Evolutionary conservation across 2,888 invertebrate genomes (phyloP).

Genomic region (Cephus pygmeus): DNA sequence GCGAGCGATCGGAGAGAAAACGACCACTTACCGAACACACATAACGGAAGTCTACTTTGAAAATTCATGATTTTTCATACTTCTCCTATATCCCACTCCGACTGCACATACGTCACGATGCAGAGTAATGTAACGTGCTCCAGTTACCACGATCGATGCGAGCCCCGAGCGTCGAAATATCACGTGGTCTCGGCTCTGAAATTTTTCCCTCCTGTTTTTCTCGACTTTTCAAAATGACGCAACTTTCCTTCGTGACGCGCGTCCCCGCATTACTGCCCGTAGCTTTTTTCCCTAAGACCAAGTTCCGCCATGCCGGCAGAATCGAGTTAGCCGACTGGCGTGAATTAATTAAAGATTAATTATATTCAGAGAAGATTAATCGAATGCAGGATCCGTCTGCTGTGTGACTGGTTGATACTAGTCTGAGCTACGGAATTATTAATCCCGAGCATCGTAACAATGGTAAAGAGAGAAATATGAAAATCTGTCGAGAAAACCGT

Average conservation of each 20-base stretch:
- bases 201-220: neutral
- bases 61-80: neutral
- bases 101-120: neutral
- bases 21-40: too few species aligned
- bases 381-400: neutral
- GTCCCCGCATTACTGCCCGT: neutral
- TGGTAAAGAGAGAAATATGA: neutral
- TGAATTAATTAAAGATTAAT: neutral
- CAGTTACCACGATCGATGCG: neutral
- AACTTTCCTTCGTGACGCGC: neutral
- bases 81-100: neutral
- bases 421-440: neutral
- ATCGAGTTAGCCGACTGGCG: neutral
- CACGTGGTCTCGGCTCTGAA: neutral
- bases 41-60: too few species aligned
- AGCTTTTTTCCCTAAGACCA: neutral
- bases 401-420: neutral
- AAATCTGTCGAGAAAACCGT: neutral
- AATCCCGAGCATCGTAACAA: neutral
- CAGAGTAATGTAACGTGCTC: neutral
- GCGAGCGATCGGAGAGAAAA: too few species aligned
- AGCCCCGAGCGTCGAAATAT: neutral
- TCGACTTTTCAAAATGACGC: neutral
- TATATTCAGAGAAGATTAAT: neutral
- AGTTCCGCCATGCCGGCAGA: neutral